Base-by-base conservation (phyloP, 2,113 vertebrate species). In the Cinclus cinclus region DNA sequence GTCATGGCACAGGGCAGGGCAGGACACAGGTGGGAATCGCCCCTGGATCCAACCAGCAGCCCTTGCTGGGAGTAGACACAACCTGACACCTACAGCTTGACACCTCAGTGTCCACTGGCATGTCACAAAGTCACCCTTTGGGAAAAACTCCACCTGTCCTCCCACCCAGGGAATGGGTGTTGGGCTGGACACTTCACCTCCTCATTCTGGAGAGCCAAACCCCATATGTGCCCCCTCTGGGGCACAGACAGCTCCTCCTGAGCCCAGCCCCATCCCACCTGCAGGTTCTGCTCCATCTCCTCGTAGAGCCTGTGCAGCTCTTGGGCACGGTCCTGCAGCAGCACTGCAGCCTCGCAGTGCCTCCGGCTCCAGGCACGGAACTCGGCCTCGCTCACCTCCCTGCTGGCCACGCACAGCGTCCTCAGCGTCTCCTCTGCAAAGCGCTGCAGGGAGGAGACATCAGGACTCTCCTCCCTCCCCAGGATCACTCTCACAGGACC, bases 391-490 rank as follows among this genome's bases (percentile, higher is more conserved):
- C 97, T 93, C 90, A 99, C 98, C 41, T 98, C 97, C 97, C 98
- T 99, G 96, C 97, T 98, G 24, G 99, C 99, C 97, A 99, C 50
- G 87, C 99, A 99, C 87, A 99, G 96, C 2, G 99, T 99, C 97
- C 99, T 97, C 90, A 99, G 97, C 10, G 98, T 98, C 94, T 98
- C 92, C 39, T 96, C 77, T 0, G 98, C 98, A 15, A 99, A 99
- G 87, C 92, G 87, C 98, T 99, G 97, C 37, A 75, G 56, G 65
- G 50, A 55, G 6, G 9, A 10, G 7, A 74, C 55, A 15, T 90
- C 63, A 80, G 71, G 6, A 9, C n/a, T 65, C 41, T 75, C 39
- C 73, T 60, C 53, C 53, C 37, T 64, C 3, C 1, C 30, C 16
- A 13, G 9, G 41, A 22, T 44, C 47, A 5, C 31, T 31, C 41